These are phyloP conservation scores for Coelopa pilipes DNA, from an alignment of 2,888 invertebrate species.

Conservation along the genomic window DNA sequence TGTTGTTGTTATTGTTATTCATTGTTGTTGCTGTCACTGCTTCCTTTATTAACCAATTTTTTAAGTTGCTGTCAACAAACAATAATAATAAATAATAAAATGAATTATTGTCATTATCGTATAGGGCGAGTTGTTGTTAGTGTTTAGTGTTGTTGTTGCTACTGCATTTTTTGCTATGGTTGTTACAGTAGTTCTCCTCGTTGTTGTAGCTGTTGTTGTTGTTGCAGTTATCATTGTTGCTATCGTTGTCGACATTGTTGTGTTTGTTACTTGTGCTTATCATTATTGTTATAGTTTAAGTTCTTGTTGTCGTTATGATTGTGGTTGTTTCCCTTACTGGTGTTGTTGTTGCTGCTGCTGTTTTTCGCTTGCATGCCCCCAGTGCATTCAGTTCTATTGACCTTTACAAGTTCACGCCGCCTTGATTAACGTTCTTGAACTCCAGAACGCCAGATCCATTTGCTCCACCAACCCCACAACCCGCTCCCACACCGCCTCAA, in stretches of 20 bases:
- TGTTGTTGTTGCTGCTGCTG: constrained; percentile 29
- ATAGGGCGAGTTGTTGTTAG: background rate
- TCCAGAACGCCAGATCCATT: constrained; percentile 28
- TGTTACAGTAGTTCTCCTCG: constrained; percentile 20
- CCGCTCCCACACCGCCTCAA: background rate
- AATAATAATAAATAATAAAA: constrained; percentile 29
- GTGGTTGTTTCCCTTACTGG: background rate
- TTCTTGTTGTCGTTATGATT: too few species aligned
- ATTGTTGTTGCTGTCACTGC: background rate
- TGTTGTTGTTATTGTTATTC: constrained; percentile 11
- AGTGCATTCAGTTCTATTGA: constrained; percentile 60
- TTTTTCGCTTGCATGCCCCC: constrained; percentile 41
- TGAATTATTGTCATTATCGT: constrained; percentile 14
- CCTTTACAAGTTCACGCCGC: constrained; percentile 60
- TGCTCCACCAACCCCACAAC: background rate
- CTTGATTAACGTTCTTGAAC: constrained; percentile 45
- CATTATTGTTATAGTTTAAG: too few species aligned
- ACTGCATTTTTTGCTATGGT: too few species aligned
- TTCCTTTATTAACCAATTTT: constrained; percentile 26
- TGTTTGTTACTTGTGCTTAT: too few species aligned
- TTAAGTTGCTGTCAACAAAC: constrained; percentile 24
- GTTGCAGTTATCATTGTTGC: constrained; percentile 45
- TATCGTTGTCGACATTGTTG: constrained; percentile 28
- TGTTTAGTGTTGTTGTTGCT: background rate
- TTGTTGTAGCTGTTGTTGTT: constrained; percentile 43